phyloP scores from a whole-genome alignment of 2,113 vertebrate genomes.

The Telmatochromis sp. region DNA sequence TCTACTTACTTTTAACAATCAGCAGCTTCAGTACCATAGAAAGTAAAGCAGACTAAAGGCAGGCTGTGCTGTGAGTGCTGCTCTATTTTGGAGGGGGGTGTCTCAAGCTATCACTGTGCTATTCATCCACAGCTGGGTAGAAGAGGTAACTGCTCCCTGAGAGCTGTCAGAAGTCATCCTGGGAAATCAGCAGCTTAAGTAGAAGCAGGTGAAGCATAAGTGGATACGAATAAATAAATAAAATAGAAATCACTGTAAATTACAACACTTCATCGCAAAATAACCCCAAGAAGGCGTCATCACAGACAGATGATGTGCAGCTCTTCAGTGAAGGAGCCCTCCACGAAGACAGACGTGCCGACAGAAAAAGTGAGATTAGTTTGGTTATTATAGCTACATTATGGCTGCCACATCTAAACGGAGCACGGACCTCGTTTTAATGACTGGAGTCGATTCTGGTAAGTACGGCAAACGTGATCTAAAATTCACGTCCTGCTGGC shows the following conservation, averaged over 20 bases:
- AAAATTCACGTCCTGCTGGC: neutral
- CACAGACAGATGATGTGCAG: neutral
- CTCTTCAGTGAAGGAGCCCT: neutral
- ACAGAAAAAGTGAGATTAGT: neutral
- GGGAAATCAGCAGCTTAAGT: constrained; percentile 28
- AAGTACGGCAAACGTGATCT: neutral
- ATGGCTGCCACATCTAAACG: neutral
- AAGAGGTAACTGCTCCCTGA: neutral
- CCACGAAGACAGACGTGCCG: neutral
- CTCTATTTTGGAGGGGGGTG: neutral
- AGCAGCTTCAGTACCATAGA: neutral
- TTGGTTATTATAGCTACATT: neutral
- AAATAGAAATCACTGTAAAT: constrained; percentile 5
- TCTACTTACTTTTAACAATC: neutral
- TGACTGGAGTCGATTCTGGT: neutral
- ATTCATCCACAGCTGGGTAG: constrained; percentile 25
- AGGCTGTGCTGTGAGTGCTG: neutral
- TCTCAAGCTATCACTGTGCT: constrained; percentile 2
- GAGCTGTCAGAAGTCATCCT: neutral
- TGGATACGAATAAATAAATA: neutral
- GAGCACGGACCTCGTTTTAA: neutral
- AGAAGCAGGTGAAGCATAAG: constrained; percentile 46
- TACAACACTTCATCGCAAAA: constrained; percentile 6
- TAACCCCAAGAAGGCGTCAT: neutral
- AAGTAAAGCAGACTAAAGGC: neutral